A percentile compares a stretch with the other conserved stretches of the same genome.
phyloP scores from a whole-genome alignment of 2,113 vertebrate genomes.

The Hemichromis elongatus region DNA sequence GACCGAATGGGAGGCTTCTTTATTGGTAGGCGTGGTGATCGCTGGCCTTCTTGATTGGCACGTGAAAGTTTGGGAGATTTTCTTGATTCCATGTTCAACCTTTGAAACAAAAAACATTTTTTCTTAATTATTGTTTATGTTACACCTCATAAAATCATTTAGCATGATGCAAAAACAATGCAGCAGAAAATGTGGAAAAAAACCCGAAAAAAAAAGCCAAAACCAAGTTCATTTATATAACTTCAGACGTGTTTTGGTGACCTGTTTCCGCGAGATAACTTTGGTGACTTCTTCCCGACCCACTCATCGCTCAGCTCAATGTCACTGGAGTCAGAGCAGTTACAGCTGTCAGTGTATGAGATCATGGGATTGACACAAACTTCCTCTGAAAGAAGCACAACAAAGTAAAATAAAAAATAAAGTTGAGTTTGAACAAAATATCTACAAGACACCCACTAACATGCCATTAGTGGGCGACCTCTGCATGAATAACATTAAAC shows the following conservation, averaged over 20 bases:
- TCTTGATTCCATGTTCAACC: constrained; percentile 93
- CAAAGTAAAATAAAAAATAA: background rate
- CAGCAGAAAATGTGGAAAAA: background rate
- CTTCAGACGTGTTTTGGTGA: constrained; percentile 77
- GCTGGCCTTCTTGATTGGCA: constrained; percentile 86
- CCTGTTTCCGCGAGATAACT: constrained; percentile 92
- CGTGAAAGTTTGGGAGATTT: constrained; percentile 95
- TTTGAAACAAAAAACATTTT: constrained; percentile 38
- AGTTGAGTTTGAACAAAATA: background rate
- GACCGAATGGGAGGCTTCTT: constrained; percentile 91
- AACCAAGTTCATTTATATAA: background rate
- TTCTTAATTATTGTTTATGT: background rate
- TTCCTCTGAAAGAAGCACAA: constrained; percentile 78
- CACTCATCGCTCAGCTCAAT: constrained; percentile 98
- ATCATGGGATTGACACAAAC: constrained; percentile 93
- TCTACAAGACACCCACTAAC: background rate
- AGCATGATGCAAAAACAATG: background rate
- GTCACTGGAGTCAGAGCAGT: constrained; percentile 98
- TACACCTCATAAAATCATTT: background rate
- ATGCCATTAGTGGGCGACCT: background rate
- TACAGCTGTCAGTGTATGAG: constrained; percentile 94
- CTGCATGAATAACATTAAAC: background rate
- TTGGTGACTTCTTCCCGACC: constrained; percentile 95
- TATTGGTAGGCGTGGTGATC: constrained; percentile 88
- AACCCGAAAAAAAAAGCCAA: background rate